Conservation (phyloP, 2,797 vertebrate species). For the Toxotes lorentzi region DNA sequence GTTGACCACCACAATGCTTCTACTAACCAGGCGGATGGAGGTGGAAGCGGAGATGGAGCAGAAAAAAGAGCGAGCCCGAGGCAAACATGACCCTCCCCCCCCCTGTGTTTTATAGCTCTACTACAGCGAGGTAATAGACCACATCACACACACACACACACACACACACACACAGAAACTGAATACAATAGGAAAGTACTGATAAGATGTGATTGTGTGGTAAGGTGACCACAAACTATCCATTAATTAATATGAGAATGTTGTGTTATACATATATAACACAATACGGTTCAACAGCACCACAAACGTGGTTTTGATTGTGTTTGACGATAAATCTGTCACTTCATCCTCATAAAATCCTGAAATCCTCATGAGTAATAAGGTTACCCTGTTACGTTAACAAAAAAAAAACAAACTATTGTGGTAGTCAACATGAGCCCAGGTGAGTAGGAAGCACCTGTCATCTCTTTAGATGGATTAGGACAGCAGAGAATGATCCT, state of each 20-base stretch:
- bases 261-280: not conserved
- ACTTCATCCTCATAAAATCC: not conserved
- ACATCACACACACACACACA: constrained; percentile 8
- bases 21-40: constrained; percentile 39
- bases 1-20: constrained; percentile 22
- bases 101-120: not conserved
- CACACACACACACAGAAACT: constrained; percentile 9
- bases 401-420: no score
- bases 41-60: constrained; percentile 35
- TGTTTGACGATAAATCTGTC: not conserved
- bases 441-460: constrained; percentile 43
- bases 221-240: not conserved
- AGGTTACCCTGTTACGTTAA: not conserved
- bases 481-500: not conserved
- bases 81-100: constrained; percentile 26
- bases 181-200: not conserved
- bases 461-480: constrained; percentile 18
- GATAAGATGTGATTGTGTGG: constrained; percentile 19
- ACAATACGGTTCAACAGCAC: not conserved
- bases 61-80: constrained; percentile 20
- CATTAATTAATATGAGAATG: not conserved
- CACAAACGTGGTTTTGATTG: not conserved
- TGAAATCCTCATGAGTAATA: not conserved
- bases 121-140: not conserved
- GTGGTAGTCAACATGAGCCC: not conserved